Evolutionary conservation across 1,140 invertebrate genomes (phyloP).

Genomic region (Lamellibrachia luymesi): DNA sequence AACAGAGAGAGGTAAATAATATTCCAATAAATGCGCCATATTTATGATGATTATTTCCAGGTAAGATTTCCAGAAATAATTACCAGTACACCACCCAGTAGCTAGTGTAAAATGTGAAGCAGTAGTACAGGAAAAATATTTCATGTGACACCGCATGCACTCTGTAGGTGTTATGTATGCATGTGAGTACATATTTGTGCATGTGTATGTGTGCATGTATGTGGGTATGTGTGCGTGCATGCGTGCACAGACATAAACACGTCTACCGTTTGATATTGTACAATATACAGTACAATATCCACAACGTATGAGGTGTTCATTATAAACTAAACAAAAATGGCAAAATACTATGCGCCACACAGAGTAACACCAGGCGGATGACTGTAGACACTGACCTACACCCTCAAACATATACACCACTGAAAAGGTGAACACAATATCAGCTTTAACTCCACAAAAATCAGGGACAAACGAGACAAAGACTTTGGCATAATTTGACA

Average conservation of each 20-base stretch:
- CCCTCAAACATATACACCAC: constrained; percentile 19
- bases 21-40: not conserved
- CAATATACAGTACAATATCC: not conserved
- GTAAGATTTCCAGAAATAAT: constrained; percentile 1
- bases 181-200: not conserved
- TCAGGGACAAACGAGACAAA: not conserved
- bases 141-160: not conserved
- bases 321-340: not conserved
- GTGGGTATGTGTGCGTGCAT: not conserved
- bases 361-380: not conserved
- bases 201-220: not conserved
- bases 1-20: not conserved
- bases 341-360: not conserved
- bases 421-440: not conserved
- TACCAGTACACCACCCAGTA: not conserved
- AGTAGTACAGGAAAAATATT: not conserved
- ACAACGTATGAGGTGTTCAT: not conserved
- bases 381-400: not conserved
- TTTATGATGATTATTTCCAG: not conserved
- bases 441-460: not conserved
- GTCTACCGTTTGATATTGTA: not conserved
- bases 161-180: not conserved
- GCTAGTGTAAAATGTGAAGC: not conserved
- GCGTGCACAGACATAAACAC: not conserved
- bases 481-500: not conserved